A percentile compares a stretch with the other conserved stretches of the same genome.
These are phyloP conservation scores for Chrysaora quinquecirrha DNA, from an alignment of 30 jellyfish, hydroid and myxozoan species.

Conservation along the genomic window DNA sequence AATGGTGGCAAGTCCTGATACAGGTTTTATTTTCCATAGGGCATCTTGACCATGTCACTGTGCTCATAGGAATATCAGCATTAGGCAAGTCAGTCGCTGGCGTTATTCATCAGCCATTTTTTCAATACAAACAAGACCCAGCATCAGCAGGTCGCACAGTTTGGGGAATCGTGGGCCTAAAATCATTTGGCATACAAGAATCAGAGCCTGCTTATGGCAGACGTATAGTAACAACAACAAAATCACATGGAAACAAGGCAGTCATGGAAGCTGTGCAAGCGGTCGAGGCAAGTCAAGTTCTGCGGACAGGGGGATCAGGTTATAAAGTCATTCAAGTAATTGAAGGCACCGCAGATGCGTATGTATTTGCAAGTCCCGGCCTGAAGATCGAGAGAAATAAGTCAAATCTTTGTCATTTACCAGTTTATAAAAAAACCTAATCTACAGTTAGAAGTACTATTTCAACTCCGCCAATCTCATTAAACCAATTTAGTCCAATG, in stretches of 20 bases:
- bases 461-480: too few species aligned
- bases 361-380: conserved; percentile 96
- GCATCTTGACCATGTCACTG: conserved; percentile 90
- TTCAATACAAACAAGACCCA: conserved; percentile 35
- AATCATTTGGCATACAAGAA: conserved; percentile 76
- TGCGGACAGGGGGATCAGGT: conserved; percentile 95
- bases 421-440: too few species aligned
- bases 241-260: conserved; percentile 81
- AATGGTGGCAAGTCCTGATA: too few species aligned
- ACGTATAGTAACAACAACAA: conserved; percentile 86
- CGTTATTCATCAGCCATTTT: conserved; percentile 94
- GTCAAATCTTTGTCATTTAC: too few species aligned
- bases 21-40: too few species aligned
- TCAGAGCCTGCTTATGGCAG: conserved; percentile 70
- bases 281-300: conserved; percentile 68
- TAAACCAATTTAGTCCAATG: too few species aligned
- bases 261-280: conserved; percentile 88
- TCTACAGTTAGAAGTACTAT: too few species aligned
- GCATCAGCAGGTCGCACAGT: conserved; percentile 80
- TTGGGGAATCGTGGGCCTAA: conserved; percentile 95
- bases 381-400: too few species aligned
- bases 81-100: conserved; percentile 99
- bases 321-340: conserved; percentile 82
- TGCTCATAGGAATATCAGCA: conserved; percentile 93
- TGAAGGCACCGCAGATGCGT: conserved; percentile 98